Evolutionary conservation across 2,888 invertebrate species (phyloP).

Genomic region (Plutella xylostella): DNA sequence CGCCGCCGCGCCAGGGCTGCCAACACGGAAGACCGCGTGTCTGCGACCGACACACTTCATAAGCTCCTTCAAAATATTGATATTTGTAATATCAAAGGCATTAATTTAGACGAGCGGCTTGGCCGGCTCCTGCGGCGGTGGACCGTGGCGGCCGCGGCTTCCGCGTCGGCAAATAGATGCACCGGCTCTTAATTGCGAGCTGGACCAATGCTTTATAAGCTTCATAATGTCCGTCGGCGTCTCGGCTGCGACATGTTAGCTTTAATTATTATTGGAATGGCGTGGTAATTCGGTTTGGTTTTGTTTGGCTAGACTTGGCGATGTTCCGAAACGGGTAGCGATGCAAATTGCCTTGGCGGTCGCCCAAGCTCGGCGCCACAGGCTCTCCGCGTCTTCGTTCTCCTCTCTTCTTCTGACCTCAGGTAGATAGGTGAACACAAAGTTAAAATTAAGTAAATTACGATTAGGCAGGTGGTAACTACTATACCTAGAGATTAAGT

Average conservation of each 20-base stretch:
- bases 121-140: conserved; percentile 37
- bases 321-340: conserved; percentile 69
- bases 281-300: conserved; percentile 68
- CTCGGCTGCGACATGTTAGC: conserved; percentile 66
- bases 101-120: conserved; percentile 55
- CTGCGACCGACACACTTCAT: conserved; percentile 44
- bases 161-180: conserved; percentile 67
- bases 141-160: conserved; percentile 61
- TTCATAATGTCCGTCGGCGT: conserved; percentile 63
- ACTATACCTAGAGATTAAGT: too few species aligned
- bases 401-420: conserved; percentile 43
- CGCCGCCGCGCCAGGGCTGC: conserved; percentile 33
- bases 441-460: neutral
- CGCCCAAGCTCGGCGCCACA: conserved; percentile 65
- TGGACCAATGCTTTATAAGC: conserved; percentile 66
- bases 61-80: conserved; percentile 63
- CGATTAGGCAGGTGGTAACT: too few species aligned
- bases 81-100: conserved; percentile 65
- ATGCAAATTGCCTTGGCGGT: conserved; percentile 69
- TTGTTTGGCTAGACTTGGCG: conserved; percentile 71
- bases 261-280: conserved; percentile 71
- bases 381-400: conserved; percentile 36
- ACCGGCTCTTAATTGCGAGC: conserved; percentile 66
- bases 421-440: conserved; percentile 1
- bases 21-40: conserved; percentile 52